Evolutionary conservation across 2,888 invertebrate species (phyloP).

Genomic region (Brachypterus glaber): DNA sequence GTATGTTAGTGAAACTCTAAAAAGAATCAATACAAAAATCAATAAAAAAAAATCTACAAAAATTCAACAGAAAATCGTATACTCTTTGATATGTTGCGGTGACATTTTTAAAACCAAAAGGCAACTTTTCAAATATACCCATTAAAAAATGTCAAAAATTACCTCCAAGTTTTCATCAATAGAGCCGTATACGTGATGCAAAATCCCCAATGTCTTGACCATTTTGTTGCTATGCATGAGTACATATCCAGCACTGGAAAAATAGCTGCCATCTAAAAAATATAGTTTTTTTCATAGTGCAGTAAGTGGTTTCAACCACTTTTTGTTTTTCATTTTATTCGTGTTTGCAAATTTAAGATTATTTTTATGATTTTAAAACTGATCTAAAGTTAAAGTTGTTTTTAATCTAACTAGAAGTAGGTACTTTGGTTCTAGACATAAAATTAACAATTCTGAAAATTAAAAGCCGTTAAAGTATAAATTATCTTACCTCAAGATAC

Average conservation of each 20-base stretch:
- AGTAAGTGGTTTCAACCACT: too few species aligned
- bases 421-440: background rate
- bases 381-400: background rate
- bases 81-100: background rate
- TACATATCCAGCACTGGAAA: conserved; percentile 78
- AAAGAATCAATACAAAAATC: too few species aligned
- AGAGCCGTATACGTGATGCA: conserved; percentile 87
- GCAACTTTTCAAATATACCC: too few species aligned
- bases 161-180: conserved; percentile 93
- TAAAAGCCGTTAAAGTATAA: background rate
- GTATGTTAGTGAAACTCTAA: conserved; percentile 82
- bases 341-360: too few species aligned
- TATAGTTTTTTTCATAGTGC: conserved; percentile 3
- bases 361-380: background rate
- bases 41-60: conserved; percentile 7
- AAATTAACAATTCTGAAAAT: background rate
- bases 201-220: conserved; percentile 89
- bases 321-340: too few species aligned
- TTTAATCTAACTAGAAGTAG: background rate
- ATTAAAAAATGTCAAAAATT: too few species aligned
- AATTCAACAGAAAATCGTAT: conserved; percentile 2
- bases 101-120: too few species aligned
- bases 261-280: conserved; percentile 77
- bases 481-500: conserved; percentile 69
- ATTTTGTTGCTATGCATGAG: conserved; percentile 83